A percentile compares a stretch with the other conserved stretches of the same genome.
phyloP scores from a whole-genome alignment of 2,888 invertebrate species.

The Watsonalla cultraria region DNA sequence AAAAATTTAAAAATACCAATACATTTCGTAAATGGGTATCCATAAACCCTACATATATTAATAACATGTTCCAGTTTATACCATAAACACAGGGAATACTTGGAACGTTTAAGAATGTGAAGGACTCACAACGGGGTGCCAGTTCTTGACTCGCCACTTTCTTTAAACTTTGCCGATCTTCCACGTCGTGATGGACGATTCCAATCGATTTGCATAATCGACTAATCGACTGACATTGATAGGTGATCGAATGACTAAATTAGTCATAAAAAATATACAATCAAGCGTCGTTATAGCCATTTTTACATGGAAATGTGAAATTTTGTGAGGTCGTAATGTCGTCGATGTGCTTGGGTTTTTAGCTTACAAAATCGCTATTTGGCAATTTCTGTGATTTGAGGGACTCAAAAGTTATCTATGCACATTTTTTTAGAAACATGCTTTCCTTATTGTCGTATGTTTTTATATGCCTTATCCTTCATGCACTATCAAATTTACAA shows the following conservation, averaged over 20 bases:
- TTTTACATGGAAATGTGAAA: neutral
- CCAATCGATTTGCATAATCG: slow-evolving; percentile 29
- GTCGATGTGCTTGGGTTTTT: neutral
- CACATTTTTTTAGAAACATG: too few species aligned
- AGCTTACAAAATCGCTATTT: neutral
- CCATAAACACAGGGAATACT: slow-evolving; percentile 2
- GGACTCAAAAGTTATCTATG: too few species aligned
- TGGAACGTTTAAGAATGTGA: slow-evolving; percentile 45
- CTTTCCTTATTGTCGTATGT: too few species aligned
- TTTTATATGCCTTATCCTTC: too few species aligned
- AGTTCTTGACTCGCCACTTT: slow-evolving; percentile 46
- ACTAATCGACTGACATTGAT: slow-evolving; percentile 2
- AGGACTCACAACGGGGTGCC: slow-evolving; percentile 59
- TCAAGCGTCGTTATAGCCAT: neutral
- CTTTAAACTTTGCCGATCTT: slow-evolving; percentile 62
- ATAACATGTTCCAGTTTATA: neutral
- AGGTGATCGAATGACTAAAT: slow-evolving; percentile 1
- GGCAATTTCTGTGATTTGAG: neutral
- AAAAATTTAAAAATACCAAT: slow-evolving; percentile 2
- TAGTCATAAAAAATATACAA: neutral
- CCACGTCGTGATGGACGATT: slow-evolving; percentile 32
- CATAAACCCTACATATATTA: neutral
- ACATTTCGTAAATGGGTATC: neutral
- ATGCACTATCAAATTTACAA: too few species aligned
- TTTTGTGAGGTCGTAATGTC: neutral